Evolutionary conservation across 2,888 invertebrate genomes (phyloP).

Genomic region (Yponomeuta plumbellus): DNA sequence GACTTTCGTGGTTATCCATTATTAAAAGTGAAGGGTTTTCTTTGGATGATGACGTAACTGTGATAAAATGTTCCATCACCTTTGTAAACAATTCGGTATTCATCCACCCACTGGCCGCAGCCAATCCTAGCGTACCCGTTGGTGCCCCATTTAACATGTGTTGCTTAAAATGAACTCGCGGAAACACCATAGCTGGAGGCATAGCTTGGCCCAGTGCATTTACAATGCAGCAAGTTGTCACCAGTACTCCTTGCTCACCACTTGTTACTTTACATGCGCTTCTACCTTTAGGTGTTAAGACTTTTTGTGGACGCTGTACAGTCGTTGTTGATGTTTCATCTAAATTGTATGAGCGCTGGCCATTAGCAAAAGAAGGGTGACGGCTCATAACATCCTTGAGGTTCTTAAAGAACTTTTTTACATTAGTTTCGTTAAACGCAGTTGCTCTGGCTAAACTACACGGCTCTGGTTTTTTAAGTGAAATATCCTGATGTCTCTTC

Average conservation of each 20-base stretch:
- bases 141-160: constrained; percentile 36
- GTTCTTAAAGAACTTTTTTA: constrained; percentile 2
- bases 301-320: constrained; percentile 25
- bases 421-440: not conserved
- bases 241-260: constrained; percentile 32
- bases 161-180: constrained; percentile 31
- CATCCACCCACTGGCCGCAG: constrained; percentile 37
- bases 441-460: constrained; percentile 1
- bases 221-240: constrained; percentile 28
- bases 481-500: not conserved
- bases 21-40: constrained; percentile 31
- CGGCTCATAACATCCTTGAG: constrained; percentile 10
- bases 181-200: constrained; percentile 37
- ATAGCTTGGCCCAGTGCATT: constrained; percentile 24
- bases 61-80: constrained; percentile 38
- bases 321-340: constrained; percentile 26
- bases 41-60: constrained; percentile 25
- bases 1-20: constrained; percentile 39
- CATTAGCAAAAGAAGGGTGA: constrained; percentile 7
- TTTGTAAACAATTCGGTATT: constrained; percentile 33
- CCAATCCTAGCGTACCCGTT: constrained; percentile 36
- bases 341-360: constrained; percentile 18
- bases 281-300: constrained; percentile 20
- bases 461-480: not conserved
- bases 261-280: constrained; percentile 31